Conservation (phyloP, 2,113 vertebrate species). For the Mirza zaza region DNA sequence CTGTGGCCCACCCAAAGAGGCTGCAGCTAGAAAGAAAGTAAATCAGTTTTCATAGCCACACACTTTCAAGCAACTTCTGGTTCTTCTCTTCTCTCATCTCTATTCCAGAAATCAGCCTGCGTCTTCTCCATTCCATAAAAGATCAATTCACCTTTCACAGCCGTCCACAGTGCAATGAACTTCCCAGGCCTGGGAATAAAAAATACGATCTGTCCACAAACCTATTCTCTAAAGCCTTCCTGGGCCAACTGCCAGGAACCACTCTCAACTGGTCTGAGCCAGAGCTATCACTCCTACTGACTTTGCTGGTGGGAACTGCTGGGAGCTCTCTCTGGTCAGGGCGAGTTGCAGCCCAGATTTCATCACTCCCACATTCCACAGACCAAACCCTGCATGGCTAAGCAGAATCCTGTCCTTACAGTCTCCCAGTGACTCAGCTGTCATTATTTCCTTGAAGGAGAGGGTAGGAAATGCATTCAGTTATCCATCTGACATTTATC, state of each 20-base stretch:
- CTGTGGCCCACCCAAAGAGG: background rate
- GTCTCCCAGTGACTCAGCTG: background rate
- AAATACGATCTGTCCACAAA: background rate
- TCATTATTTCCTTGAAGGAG: background rate
- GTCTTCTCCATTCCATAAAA: background rate
- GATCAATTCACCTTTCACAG: background rate
- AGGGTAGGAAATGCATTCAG: background rate
- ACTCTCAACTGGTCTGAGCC: conserved; percentile 42
- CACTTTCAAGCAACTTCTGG: background rate
- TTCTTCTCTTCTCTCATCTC: background rate
- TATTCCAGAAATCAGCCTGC: background rate
- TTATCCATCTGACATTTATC: background rate
- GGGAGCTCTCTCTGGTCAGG: background rate
- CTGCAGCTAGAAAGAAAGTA: background rate
- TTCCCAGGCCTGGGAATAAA: background rate
- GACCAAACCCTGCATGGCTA: background rate
- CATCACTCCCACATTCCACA: background rate
- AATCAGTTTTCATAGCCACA: background rate
- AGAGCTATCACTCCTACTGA: background rate
- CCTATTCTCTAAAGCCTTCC: conserved; percentile 12
- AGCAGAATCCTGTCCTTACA: background rate
- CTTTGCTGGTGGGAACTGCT: background rate
- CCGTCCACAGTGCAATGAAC: background rate
- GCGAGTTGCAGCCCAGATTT: background rate
- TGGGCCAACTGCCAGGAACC: conserved; percentile 27